Evolutionary conservation across 2,113 vertebrate species (phyloP), one percentile per base, ranked within the genome.

Genomic region (Illadopsis cleaveri): DNA sequence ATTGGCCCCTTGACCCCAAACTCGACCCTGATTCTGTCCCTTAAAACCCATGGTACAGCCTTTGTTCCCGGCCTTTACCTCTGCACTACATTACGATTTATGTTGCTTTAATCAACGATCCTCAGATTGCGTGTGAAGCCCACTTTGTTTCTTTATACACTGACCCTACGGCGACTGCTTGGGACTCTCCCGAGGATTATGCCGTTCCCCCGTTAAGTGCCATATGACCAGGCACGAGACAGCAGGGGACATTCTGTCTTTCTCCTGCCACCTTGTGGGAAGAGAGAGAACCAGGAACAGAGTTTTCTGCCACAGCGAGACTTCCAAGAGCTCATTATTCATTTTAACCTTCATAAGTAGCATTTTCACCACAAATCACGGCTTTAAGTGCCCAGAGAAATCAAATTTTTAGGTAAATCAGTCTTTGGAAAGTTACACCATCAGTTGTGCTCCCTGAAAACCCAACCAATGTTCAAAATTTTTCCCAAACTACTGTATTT

Each of bases 181-280:
- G 47, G 47, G 47, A 48, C 47, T 48, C 47, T 24, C 23, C 22
- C 23, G 23, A 24, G 47, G 47, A 48, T 48, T 48, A 48, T 47
- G 22, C 7, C 22, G 47, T 48, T 48, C 47, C 47, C 22, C 47
- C 12, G 47, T 24, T 48, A 48, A 24, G 22, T 24, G 47, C 47
- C 47, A 13, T 12, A 48, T 48, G 12, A 48, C 47, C 47, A 48
- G 47, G 47, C 47, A 48, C 22, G 47, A 48, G 47, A 48, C 47
- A 48, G 14, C 47, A 24, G 47, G 47, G 31, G 31, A 30, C 10
- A 10, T 45, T 48, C 12, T 33, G 61, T 57, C 54, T 5, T 76
- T 53, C n/a, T 50, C 13, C 91, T 96, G 94, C 92, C 95, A 95
- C 90, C 95, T 90, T 12, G 82, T 95, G 95, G 95, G 50, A 93